Evolutionary conservation across 2,797 vertebrate species (phyloP).

Genomic region (Novumbra hubbsi): DNA sequence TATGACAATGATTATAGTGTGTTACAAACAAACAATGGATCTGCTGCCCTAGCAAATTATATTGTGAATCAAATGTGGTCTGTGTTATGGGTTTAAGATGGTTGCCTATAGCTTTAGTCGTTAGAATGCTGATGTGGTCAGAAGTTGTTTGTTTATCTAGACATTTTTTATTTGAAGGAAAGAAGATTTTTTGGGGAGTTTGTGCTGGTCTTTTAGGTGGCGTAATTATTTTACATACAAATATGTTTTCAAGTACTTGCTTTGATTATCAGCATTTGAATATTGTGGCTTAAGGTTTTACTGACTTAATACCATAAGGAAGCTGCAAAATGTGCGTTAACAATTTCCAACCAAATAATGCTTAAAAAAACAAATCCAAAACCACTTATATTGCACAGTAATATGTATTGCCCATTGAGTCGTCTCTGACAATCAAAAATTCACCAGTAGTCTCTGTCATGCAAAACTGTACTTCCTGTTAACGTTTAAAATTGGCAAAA

Average conservation of each 20-base stretch:
- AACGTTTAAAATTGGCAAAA: conserved; percentile 14
- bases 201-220: neutral
- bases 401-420: conserved; percentile 24
- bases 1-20: no score
- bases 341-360: neutral
- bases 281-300: neutral
- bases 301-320: conserved; percentile 48
- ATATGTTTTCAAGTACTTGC: neutral
- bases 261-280: neutral
- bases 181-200: neutral
- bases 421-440: conserved; percentile 16
- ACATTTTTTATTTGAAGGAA: neutral
- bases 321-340: conserved; percentile 18
- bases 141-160: neutral
- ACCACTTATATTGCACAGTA: neutral
- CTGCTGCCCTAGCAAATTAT: no score
- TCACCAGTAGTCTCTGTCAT: conserved; percentile 26
- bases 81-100: no score
- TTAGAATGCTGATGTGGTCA: neutral
- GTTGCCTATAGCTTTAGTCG: neutral
- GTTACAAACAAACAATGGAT: no score
- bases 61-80: no score
- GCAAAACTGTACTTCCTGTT: conserved; percentile 42
- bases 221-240: neutral
- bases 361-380: conserved; percentile 2